Conservation (phyloP, 2,888 invertebrate genomes). For the Odontothrips loti region DNA sequence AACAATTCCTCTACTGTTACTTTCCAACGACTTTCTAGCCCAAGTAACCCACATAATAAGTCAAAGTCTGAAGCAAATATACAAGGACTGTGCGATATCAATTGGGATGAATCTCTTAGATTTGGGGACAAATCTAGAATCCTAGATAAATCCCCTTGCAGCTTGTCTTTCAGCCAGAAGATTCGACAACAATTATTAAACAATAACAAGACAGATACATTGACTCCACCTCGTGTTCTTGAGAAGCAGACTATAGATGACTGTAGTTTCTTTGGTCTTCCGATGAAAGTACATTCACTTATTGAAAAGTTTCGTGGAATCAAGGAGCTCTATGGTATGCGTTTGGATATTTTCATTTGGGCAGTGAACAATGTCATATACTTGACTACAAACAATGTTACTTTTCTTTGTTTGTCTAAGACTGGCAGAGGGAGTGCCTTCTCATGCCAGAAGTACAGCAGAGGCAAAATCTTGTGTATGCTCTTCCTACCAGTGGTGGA, state of each 20-base stretch:
- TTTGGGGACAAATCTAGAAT: background rate
- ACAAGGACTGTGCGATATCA: background rate
- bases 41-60: background rate
- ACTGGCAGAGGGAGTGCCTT: conserved; percentile 93
- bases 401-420: conserved; percentile 50
- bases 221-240: background rate
- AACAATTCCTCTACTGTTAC: background rate
- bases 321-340: conserved; percentile 70
- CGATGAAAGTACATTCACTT: conserved; percentile 62
- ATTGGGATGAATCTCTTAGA: conserved; percentile 1
- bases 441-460: conserved; percentile 66
- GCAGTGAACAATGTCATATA: background rate
- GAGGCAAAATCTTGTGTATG: conserved; percentile 81
- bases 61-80: background rate
- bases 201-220: background rate
- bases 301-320: conserved; percentile 75
- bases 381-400: conserved; percentile 27
- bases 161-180: background rate
- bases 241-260: background rate
- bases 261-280: conserved; percentile 70
- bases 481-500: conserved; percentile 93
- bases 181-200: background rate
- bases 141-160: background rate
- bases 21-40: background rate
- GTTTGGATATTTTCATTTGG: conserved; percentile 12